Evolutionary conservation across 2,888 invertebrate genomes (phyloP), one percentile per base, ranked within the genome.

Genomic region (Ecliptopera silaceata): DNA sequence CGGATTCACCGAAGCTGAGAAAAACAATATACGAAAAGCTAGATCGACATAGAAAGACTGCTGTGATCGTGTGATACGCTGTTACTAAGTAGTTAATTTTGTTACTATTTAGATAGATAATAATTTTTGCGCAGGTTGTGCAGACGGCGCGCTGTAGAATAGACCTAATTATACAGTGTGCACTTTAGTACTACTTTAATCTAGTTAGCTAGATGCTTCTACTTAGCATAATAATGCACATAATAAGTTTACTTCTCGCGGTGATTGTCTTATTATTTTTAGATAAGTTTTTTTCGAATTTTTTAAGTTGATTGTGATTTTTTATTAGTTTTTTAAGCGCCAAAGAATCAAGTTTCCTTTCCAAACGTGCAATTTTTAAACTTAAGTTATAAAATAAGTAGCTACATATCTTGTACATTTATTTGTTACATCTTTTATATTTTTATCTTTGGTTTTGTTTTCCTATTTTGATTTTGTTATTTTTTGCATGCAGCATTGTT

Each of bases 1-100:
- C 70, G 97, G 97, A 56, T 97, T 96, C 81, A 95, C 94, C n/a
- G 95, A 96, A 55, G 92, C 92, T 48, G 97, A 97, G 82, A 96
- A 95, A 82, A 92, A 93, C 68, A 95, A 95, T 77, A 97, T 97
- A 79, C 95, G 94, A 71, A 95, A 94, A 72, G 94, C 94, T 64
- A 92, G 94, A 75, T 69, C 91, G 65, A 84, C 85, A 61, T 89
- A 86, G 73, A 64, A 75, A 82, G 82, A 82, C 83, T 84, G 84
- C 80, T 81, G 79, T 79, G 79, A 82, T 77, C 60, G 80, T 87
- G 86, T 86, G 84, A 87, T 85, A 86, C 77, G 74, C 76, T 72
- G 74, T 74, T 79, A 71, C 74, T 82, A 79, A 71, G 74, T 82
- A 79, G 75, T 71, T 76, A 68, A 72, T 75, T 75, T 75, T 73